Percentiles rank a stretch among this genome's conserved stretches.
phyloP scores from a whole-genome alignment of 2,888 invertebrate species.

The Penaeus monodon region DNA sequence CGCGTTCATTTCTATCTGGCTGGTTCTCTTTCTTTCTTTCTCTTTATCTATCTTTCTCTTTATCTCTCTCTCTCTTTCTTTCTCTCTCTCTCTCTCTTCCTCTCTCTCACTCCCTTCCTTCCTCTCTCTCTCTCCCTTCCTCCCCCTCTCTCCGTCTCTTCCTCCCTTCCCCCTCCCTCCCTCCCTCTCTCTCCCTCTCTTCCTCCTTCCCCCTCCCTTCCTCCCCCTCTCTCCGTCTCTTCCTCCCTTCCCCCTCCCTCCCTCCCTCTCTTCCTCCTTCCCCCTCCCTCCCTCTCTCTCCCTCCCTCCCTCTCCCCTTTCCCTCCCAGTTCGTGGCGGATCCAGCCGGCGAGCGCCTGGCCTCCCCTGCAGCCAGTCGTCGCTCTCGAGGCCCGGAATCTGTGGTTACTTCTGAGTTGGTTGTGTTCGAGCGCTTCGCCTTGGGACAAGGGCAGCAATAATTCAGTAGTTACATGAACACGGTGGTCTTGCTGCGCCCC shows the following conservation, averaged over 20 bases:
- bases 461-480: constrained; percentile 44
- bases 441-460: constrained; percentile 26
- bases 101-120: too few species aligned
- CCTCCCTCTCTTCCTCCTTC: neutral
- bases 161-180: neutral
- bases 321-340: neutral
- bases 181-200: neutral
- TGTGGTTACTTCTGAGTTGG: constrained; percentile 16
- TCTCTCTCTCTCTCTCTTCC: too few species aligned
- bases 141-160: too few species aligned
- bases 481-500: constrained; percentile 19
- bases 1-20: too few species aligned
- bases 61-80: too few species aligned
- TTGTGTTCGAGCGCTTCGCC: constrained; percentile 19
- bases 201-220: neutral
- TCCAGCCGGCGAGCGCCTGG: neutral
- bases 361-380: neutral
- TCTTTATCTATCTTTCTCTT: too few species aligned
- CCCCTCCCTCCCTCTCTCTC: neutral
- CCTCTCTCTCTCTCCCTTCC: too few species aligned
- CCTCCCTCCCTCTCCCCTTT: neutral
- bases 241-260: neutral
- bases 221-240: neutral
- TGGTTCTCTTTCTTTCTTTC: too few species aligned
- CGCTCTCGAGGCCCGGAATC: neutral